Base-by-base conservation (phyloP, 30 jellyfish, hydroid and myxozoan species). In the Hydractinia symbiolongicarpus region DNA sequence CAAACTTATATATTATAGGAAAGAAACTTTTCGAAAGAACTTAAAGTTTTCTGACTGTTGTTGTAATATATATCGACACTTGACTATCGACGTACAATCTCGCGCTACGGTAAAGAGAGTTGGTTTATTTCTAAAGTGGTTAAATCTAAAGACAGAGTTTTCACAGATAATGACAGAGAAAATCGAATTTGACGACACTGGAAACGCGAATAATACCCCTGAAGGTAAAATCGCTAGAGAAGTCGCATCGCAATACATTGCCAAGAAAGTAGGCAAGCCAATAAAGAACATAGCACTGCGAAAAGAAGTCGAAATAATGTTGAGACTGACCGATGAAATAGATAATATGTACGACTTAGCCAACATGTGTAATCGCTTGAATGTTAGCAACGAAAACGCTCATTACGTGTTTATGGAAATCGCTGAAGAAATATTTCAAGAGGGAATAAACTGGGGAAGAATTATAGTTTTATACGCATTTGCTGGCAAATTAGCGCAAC, bases 171-270 rank as follows among this genome's bases (percentile, higher is more conserved):
- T 30, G 44, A 30, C 44, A 30, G 44, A 30, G 44, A 30, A 30
- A 30, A 30, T 30, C 44, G 44, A 30, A 30, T 30, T 30, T 30
- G 44, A 30, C 44, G 44, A 30, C 44, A 30, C 44, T 30, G 44
- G 44, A 30, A 30, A 30, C 44, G 44, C 44, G 44, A 30, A 30
- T 30, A 77, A 77, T 56, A 77, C 85, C 19, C 89, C 86, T 17
- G 98, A 93, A 81, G 96, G 94, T 5, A 93, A 84, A 73, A 86
- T 93, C 52, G 98, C 96, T n/a, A 93, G 88, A 82, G 98, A 93
- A 30, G 75, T 93, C 50, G 96, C 98, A 16, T 73, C 61, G 61
- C 96, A 93, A 85, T 81, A 82, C 73, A 81, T 93, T 56, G 75
- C 55, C 81, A 81, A 74, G 19, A 93, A 93, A 72, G 86, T 84